Base-by-base conservation (phyloP, 1,140 invertebrate species). In the Notospermus geniculatus region DNA sequence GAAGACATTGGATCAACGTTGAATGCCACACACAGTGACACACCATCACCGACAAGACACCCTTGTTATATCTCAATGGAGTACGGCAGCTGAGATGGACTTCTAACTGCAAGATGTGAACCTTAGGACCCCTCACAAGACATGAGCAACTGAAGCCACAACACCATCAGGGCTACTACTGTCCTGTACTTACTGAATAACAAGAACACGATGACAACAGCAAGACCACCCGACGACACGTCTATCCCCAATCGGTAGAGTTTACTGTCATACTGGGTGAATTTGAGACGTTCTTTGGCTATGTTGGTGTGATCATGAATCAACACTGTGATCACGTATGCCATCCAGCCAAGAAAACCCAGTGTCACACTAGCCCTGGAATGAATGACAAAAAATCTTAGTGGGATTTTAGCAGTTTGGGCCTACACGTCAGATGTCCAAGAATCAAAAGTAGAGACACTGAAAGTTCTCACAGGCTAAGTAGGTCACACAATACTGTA, bases 321-420 rank as follows among this genome's bases (percentile, higher is more conserved):
- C 46, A 80, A 54, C 5, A 79, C 54, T 9, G 72, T 70, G 32
- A 80, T 45, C 13, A 81, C 63, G 66, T 76, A 81, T 30, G 62
- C 67, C 61, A 90, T 89, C 89, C 89, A 91, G 1, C 87, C 87
- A 27, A 90, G 41, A 74, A 88, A 89, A 1, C 88, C 84, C 25
- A 86, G 69, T n/a, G 68, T 65, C 23, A 82, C 71, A 65, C 79
- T 79, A 13, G 74, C 41, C 19, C 82, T 81, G 64, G 53, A 71
- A 69, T n/a, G 23, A 28, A 54, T 5, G 5, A 55, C n/a, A n/a
- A n/a, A 22, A 22, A 19, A 9, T 27, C n/a, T 5, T 50, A 22
- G 9, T 7, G n/a, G 9, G 46, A 27, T 7, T n/a, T n/a, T n/a
- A n/a, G n/a, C n/a, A n/a, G n/a, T n/a, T n/a, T n/a, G n/a, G n/a